These are phyloP conservation scores for Trachymyrmex septentrionalis DNA, from an alignment of 1,140 invertebrate genomes.

Conservation along the genomic window DNA sequence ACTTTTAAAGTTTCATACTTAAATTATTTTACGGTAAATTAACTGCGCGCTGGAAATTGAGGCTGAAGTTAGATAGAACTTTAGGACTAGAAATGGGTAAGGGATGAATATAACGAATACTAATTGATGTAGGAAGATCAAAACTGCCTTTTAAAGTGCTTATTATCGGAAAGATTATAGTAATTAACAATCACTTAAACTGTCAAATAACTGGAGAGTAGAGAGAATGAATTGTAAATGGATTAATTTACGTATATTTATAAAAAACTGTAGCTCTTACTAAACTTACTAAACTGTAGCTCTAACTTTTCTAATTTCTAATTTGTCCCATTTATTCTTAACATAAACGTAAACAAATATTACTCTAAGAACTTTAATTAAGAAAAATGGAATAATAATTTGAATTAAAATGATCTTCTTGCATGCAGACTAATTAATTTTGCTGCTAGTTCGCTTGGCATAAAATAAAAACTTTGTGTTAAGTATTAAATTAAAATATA, in stretches of 20 bases:
- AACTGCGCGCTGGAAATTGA: conserved; percentile 14
- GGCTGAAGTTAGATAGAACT: conserved; percentile 15
- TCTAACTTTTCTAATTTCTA: not conserved
- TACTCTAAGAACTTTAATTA: not conserved
- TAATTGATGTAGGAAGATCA: conserved; percentile 55
- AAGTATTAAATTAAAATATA: not conserved
- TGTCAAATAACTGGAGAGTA: not conserved
- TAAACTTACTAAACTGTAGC: no score
- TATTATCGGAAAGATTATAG: conserved; percentile 10
- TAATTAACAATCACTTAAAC: conserved; percentile 8
- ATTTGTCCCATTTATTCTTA: not conserved
- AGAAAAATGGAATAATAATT: not conserved
- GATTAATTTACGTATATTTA: conserved; percentile 3
- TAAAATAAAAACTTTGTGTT: conserved; percentile 16
- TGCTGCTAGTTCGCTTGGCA: not conserved
- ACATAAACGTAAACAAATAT: not conserved
- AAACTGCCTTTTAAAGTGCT: not conserved
- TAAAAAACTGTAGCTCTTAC: not conserved
- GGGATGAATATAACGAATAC: conserved; percentile 13
- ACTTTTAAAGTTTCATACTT: conserved; percentile 39
- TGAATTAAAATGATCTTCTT: not conserved
- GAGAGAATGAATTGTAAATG: not conserved
- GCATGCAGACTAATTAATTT: not conserved
- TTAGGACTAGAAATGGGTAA: conserved; percentile 1
- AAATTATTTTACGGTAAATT: conserved; percentile 55